Percentiles rank a stretch among this genome's conserved stretches.
These are phyloP conservation scores for Rhinatrema bivittatum DNA, from an alignment of 2,797 vertebrate genomes.

Conservation along the genomic window DNA sequence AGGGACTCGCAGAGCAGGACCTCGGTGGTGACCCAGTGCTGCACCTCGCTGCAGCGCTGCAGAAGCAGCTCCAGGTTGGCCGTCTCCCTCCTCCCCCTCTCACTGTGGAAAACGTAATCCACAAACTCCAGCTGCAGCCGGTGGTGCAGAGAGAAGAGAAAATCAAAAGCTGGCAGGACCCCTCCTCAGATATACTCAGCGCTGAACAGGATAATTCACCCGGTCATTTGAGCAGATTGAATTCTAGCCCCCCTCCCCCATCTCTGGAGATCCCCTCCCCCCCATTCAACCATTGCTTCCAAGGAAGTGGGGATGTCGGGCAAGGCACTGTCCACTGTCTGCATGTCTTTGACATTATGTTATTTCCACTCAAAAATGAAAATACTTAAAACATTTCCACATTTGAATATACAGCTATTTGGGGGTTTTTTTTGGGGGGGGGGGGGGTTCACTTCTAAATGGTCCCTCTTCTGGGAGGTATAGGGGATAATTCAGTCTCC, in stretches of 20 bases:
- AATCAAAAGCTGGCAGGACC: rapidly evolving
- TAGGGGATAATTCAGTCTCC: too few relatives aligned
- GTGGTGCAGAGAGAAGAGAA: rapidly evolving
- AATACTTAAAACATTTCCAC: too few relatives aligned
- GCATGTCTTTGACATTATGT: too few relatives aligned
- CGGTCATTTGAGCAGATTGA: too few relatives aligned
- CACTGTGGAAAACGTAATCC: slow-evolving; percentile 90
- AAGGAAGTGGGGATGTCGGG: too few relatives aligned
- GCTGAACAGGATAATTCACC: not conserved
- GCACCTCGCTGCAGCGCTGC: slow-evolving; percentile 91
- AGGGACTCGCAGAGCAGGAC: slow-evolving; percentile 85
- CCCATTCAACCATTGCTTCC: not conserved
- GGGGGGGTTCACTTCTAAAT: too few relatives aligned
- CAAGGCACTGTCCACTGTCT: too few relatives aligned
- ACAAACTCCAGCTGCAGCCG: slow-evolving; percentile 82
- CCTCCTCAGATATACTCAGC: not conserved
- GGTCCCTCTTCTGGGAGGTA: too few relatives aligned
- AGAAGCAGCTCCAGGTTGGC: slow-evolving; percentile 91
- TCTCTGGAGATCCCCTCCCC: not conserved
- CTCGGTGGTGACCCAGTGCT: slow-evolving; percentile 93
- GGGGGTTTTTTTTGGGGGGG: too few relatives aligned
- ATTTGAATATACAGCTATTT: too few relatives aligned
- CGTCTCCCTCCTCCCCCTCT: slow-evolving; percentile 85
- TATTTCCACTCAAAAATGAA: too few relatives aligned
- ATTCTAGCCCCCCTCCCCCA: not conserved